Conservation (phyloP, 1,140 invertebrate genomes). For the Diorhabda sublineata region DNA sequence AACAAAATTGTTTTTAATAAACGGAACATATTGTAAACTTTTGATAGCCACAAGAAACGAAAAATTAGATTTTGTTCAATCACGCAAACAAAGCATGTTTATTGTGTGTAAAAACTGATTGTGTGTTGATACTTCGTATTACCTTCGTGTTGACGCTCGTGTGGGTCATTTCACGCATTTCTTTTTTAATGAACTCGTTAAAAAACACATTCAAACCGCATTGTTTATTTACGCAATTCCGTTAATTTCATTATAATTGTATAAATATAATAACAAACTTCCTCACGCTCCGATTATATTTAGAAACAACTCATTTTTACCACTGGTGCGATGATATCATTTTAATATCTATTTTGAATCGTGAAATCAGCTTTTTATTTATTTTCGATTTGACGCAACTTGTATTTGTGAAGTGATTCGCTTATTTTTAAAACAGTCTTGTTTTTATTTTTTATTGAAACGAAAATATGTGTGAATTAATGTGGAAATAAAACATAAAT, state of each 20-base stretch:
- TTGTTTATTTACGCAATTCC: neutral
- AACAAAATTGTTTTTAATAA: conserved; percentile 6
- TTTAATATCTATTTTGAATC: conserved; percentile 36
- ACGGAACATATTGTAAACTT: neutral
- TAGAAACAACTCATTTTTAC: conserved; percentile 37
- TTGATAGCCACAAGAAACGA: too few species aligned
- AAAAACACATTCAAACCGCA: neutral
- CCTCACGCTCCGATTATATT: conserved; percentile 28
- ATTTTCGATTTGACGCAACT: conserved; percentile 9
- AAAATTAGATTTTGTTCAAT: too few species aligned
- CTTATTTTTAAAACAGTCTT: too few species aligned
- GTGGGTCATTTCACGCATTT: too few species aligned
- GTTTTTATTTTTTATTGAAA: too few species aligned
- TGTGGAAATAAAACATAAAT: too few species aligned
- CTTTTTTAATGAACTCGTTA: too few species aligned
- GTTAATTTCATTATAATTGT: neutral
- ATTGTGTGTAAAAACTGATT: too few species aligned
- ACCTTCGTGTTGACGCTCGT: too few species aligned
- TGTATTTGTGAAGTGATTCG: neutral
- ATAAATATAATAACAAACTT: conserved; percentile 8
- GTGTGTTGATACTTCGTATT: too few species aligned
- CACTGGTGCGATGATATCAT: conserved; percentile 39
- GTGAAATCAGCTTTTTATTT: conserved; percentile 32
- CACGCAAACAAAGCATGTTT: too few species aligned
- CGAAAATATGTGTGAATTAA: too few species aligned